Percentiles rank a stretch among this genome's conserved stretches.
Conservation (phyloP, 1,140 invertebrate species). For the Zaprionus ornatus region DNA sequence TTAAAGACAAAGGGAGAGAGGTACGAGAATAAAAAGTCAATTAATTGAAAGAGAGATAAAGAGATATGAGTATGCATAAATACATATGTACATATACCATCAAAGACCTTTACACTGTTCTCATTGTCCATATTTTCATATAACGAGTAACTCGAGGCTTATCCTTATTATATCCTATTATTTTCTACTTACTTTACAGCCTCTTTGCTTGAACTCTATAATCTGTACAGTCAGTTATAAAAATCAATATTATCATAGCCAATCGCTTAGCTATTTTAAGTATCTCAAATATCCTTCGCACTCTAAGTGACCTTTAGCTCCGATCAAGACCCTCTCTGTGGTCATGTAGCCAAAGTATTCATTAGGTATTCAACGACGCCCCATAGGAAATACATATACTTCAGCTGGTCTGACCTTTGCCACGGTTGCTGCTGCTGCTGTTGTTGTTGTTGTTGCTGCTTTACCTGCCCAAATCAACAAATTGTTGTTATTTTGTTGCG, state of each 20-base stretch:
- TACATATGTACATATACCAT: background rate
- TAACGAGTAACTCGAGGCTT: too few species aligned
- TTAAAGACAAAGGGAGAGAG: background rate
- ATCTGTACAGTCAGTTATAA: background rate
- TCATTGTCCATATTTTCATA: too few species aligned
- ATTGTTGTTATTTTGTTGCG: conserved; percentile 41
- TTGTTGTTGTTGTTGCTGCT: conserved; percentile 8
- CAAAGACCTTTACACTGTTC: background rate
- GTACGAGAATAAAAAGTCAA: too few species aligned
- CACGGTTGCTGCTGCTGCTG: conserved; percentile 24
- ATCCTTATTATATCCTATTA: background rate
- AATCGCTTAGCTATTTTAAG: background rate
- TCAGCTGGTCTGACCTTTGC: conserved; percentile 60
- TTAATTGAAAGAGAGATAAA: background rate
- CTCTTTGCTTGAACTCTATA: too few species aligned
- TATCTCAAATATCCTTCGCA: conserved; percentile 7
- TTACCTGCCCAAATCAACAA: conserved; percentile 57
- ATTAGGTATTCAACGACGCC: conserved; percentile 55
- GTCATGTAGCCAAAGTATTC: conserved; percentile 21
- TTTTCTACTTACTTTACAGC: background rate
- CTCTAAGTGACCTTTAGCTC: conserved; percentile 21
- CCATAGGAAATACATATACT: conserved; percentile 31
- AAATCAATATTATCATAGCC: background rate
- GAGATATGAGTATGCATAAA: background rate
- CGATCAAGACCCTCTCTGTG: conserved; percentile 20